These are phyloP conservation scores for Amiota mariae DNA, from an alignment of 2,888 invertebrate species.

Conservation along the genomic window DNA sequence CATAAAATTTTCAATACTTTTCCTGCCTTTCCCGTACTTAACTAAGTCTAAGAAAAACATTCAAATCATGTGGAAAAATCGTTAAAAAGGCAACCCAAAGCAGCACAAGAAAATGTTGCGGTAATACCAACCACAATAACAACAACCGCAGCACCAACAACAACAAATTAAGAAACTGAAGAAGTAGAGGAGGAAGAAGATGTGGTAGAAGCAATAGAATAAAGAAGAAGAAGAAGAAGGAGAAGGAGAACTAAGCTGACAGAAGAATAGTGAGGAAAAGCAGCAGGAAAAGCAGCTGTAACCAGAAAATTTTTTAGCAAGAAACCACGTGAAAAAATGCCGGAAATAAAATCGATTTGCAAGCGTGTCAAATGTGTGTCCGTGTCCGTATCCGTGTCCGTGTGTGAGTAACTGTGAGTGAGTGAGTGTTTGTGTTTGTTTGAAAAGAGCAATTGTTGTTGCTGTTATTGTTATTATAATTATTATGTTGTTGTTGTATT, in stretches of 20 bases:
- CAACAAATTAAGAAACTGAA: neutral
- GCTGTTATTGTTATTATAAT: too few relatives aligned
- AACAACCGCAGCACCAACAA: constrained; percentile 32
- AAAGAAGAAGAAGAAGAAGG: neutral
- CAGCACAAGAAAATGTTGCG: constrained; percentile 46
- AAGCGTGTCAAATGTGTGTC: constrained; percentile 46
- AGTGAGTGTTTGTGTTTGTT: constrained; percentile 25
- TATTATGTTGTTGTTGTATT: too few relatives aligned
- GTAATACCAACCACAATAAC: constrained; percentile 43
- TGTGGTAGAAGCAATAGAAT: neutral
- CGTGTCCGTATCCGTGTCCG: too few relatives aligned
- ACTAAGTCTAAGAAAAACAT: too few relatives aligned
- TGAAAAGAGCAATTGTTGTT: too few relatives aligned
- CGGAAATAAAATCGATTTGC: constrained; percentile 72
- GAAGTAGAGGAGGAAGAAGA: neutral
- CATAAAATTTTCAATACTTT: neutral
- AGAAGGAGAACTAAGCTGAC: neutral
- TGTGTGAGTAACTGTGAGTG: neutral
- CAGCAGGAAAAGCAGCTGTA: constrained; percentile 21
- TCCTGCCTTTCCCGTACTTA: neutral
- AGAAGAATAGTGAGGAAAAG: constrained; percentile 18
- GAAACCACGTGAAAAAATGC: constrained; percentile 71
- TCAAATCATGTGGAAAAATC: constrained; percentile 58
- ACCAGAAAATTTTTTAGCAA: constrained; percentile 8
- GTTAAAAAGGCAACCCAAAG: constrained; percentile 51